These are phyloP conservation scores for Melanotaenia nigrans DNA, from an alignment of 2,797 vertebrate genomes.

Conservation along the genomic window DNA sequence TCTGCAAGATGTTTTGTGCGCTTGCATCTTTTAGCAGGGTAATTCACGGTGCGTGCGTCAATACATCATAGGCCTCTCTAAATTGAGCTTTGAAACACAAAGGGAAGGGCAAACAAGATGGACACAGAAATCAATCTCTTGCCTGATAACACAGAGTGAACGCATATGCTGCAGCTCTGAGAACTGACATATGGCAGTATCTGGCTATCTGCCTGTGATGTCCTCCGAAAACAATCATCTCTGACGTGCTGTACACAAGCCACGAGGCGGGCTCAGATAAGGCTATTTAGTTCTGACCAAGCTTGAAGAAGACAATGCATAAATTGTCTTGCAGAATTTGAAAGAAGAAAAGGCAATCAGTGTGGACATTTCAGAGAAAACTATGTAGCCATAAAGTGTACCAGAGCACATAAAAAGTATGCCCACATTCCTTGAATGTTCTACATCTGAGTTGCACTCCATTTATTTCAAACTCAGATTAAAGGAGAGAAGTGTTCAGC, in stretches of 20 bases:
- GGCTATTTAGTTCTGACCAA: constrained; percentile 58
- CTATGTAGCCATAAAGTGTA: constrained; percentile 18
- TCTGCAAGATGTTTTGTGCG: constrained; percentile 60
- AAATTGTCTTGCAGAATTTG: constrained; percentile 40
- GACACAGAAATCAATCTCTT: constrained; percentile 80
- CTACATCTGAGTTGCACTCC: background rate
- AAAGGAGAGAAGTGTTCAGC: constrained; percentile 26
- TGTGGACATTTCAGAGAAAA: constrained; percentile 24
- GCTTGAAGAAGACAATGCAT: constrained; percentile 43
- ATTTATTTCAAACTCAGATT: constrained; percentile 26
- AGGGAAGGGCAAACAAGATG: constrained; percentile 78
- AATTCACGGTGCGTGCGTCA: constrained; percentile 67
- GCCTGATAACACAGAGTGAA: constrained; percentile 67
- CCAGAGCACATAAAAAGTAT: constrained; percentile 23
- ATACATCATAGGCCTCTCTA: constrained; percentile 76
- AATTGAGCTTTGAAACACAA: constrained; percentile 79
- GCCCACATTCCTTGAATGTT: constrained; percentile 11
- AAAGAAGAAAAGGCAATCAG: constrained; percentile 47
- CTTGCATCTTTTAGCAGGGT: constrained; percentile 76
- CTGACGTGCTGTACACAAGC: constrained; percentile 59
- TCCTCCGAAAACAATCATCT: constrained; percentile 74
- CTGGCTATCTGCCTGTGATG: constrained; percentile 72
- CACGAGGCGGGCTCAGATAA: constrained; percentile 58
- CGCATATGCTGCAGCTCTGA: constrained; percentile 51
- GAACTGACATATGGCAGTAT: constrained; percentile 61